Evolutionary conservation across 2,888 invertebrate species (phyloP).

Genomic region (Diarsia brunnea): DNA sequence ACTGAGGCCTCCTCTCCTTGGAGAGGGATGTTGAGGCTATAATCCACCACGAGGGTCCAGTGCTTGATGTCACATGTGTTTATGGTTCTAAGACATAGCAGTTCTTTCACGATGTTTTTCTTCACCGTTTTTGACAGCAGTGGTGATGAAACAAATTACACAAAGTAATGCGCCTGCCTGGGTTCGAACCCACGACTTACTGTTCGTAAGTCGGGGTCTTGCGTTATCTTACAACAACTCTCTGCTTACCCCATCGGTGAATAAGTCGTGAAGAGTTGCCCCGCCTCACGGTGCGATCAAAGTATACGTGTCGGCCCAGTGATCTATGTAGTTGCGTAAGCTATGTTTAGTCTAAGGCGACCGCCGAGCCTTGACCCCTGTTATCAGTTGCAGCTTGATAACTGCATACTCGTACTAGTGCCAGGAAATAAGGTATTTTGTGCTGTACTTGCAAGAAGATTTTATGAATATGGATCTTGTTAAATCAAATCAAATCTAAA

Average conservation of each 20-base stretch:
- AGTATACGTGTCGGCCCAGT: conserved; percentile 34
- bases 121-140: too few relatives aligned
- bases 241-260: background rate
- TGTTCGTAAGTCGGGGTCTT: too few relatives aligned
- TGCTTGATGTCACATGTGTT: too few relatives aligned
- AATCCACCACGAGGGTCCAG: too few relatives aligned
- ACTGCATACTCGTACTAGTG: conserved; percentile 43
- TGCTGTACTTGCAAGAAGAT: conserved; percentile 9
- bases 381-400: conserved; percentile 58
- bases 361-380: conserved; percentile 53
- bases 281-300: conserved; percentile 49
- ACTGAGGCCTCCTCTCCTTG: too few relatives aligned
- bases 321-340: conserved; percentile 56
- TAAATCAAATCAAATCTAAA: too few relatives aligned
- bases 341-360: conserved; percentile 62
- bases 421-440: conserved; percentile 60
- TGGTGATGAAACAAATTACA: too few relatives aligned
- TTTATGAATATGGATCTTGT: background rate
- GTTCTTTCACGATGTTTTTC: too few relatives aligned
- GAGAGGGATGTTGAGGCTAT: too few relatives aligned
- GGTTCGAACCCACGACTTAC: too few relatives aligned
- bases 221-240: background rate
- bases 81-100: too few relatives aligned
- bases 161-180: too few relatives aligned
- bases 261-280: conserved; percentile 1